Base-by-base conservation (phyloP, 1,140 invertebrate species). In the Rhysida immarginata region DNA sequence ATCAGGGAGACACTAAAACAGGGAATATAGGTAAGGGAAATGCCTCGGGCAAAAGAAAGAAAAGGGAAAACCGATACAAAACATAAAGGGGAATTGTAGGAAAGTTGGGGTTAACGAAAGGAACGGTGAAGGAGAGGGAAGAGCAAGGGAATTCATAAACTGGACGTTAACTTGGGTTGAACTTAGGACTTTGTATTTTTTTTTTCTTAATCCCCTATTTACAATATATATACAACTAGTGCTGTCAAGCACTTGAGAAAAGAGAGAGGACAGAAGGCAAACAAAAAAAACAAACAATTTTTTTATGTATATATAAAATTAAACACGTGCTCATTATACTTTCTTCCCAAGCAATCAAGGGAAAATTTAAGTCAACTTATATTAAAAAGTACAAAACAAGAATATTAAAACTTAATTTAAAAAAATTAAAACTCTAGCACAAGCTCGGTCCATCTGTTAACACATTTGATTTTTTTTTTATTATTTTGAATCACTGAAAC, bases 131-230 rank as follows among this genome's bases (percentile, higher is more conserved):
- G n/a, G n/a, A 46, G 5, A 46, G 44, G 44, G 21, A 46, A 20
- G 44, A 5, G 21, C 8, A 46, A 11, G 18, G 16, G 44, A 46
- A 23, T 23, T 46, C 8, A 8, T 18, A 46, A 46, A 18, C 5
- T 46, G 44, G 44, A 46, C 44, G 44, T 46, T 16, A 46, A 46
- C 44, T 46, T 20, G 21, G 18, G 5, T 8, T 5, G 18, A 46
- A 46, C 18, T 46, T 20, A 46, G 44, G 18, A n/a, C n/a, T n/a
- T n/a, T n/a, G n/a, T n/a, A n/a, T n/a, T 46, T 46, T 46, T 46
- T 46, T 46, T 46, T 46, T 46, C 21, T 8, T 18, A 23, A 18
- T 46, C 44, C 44, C 44, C 44, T 46, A 5, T 46, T 46, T 5
- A 46, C 8, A 13, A 20, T 46, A 46, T 46, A 46, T 46, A 23